A percentile compares a stretch with the other conserved stretches of the same genome.
phyloP scores from a whole-genome alignment of 2,797 vertebrate species.

The Ptychadena robeensis region DNA sequence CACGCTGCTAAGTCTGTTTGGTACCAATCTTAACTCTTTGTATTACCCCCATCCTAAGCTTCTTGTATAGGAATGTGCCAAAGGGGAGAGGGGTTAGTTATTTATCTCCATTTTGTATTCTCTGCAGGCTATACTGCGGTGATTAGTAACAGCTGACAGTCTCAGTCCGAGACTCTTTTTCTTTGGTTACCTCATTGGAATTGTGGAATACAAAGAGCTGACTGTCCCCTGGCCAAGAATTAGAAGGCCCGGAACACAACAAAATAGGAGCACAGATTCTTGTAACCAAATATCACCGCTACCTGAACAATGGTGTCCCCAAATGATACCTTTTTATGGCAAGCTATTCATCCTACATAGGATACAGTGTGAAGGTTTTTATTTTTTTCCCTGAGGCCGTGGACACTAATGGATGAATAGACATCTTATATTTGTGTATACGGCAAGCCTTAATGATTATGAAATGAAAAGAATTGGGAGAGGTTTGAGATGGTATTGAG shows the following conservation, averaged over 20 bases:
- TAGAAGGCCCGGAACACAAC: constrained; percentile 70
- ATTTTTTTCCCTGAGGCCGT: constrained; percentile 33
- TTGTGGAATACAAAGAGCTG: constrained; percentile 77
- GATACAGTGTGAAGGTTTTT: constrained; percentile 21
- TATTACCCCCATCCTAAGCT: constrained; percentile 71
- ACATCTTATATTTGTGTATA: constrained; percentile 23
- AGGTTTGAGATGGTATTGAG: neutral
- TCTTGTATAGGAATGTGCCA: constrained; percentile 75
- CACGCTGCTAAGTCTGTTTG: constrained; percentile 68
- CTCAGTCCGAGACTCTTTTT: constrained; percentile 74
- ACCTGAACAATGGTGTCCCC: constrained; percentile 69
- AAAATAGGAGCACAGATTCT: constrained; percentile 71
- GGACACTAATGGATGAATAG: constrained; percentile 27
- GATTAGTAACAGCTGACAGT: constrained; percentile 85
- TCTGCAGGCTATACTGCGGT: constrained; percentile 75
- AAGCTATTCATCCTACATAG: constrained; percentile 55
- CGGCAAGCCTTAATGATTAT: constrained; percentile 4
- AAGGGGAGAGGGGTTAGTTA: constrained; percentile 75
- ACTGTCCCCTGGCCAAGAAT: constrained; percentile 80
- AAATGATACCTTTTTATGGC: constrained; percentile 61
- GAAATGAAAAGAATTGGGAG: constrained; percentile 2
- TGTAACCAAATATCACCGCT: constrained; percentile 66
- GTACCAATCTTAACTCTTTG: constrained; percentile 73
- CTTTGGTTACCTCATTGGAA: constrained; percentile 79
- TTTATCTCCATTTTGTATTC: constrained; percentile 82